Evolutionary conservation across 2,888 invertebrate species (phyloP), one percentile per base, ranked within the genome.

Genomic region (Stratiomys singularior): DNA sequence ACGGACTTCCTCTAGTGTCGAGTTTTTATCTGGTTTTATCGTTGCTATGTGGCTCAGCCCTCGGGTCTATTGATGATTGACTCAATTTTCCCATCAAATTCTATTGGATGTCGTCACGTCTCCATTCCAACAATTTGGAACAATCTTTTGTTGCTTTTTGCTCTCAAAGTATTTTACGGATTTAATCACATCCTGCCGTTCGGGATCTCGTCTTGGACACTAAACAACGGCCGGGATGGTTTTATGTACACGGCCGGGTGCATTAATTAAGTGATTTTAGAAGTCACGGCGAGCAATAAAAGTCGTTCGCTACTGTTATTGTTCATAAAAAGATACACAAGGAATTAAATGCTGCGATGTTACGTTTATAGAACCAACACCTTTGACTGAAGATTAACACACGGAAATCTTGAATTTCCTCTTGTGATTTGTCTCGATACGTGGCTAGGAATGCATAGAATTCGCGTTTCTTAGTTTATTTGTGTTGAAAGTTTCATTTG

Each of bases 51-150:
- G 27, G 18, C 3, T 44, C 30, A 4, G 13, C 23, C 69, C 47
- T 47, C 25, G 69, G 47, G 47, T 47, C 47, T 27, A 46, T 69
- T 47, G 69, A 11, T 21, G 69, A 64, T 64, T 69, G 69, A 46
- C 46, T 69, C 69, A 44, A 69, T 69, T 69, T 69, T 69, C 69
- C 47, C 69, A 69, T 69, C 37, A 69, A 69, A 69, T 47, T 46
- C 47, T 15, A 23, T 21, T 74, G 74, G 74, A 74, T 74, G 74
- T 74, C 74, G 52, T 74, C 74, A 74, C 74, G 74, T 74, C 74
- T 23, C 23, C 69, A 28, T 74, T 25, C 60, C 44, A 74, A 44
- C 58, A 47, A 67, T 67, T 69, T 18, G 58, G 58, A 60, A 60
- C 30, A 74, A 74, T 74, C 58, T 74, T 74, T 58, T 74, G 74